Base-by-base conservation (phyloP, 1,140 invertebrate species). In the Zophobas atratus region DNA sequence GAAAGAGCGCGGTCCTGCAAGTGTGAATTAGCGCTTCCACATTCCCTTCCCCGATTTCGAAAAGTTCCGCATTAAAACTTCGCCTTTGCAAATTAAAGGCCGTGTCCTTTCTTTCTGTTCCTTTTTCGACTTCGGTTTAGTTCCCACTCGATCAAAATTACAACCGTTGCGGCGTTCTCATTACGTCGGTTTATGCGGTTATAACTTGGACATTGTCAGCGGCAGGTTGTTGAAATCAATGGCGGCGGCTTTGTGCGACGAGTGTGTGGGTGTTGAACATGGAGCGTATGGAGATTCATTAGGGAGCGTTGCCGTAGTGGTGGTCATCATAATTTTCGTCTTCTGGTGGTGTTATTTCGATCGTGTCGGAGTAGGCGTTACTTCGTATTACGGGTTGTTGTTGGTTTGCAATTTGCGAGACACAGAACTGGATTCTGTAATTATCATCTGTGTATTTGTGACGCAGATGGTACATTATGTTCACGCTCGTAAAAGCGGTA, bases 401-500 rank as follows among this genome's bases (percentile, higher is more conserved):
- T 60, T 43, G 60, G 60, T 43, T 41, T 43, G 39, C 60, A 67
- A 67, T 67, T 67, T 67, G 60, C 39, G 60, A 38, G 36, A 35
- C 35, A 20, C 36, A 32, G 38, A 43, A 55, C 38, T 43, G 32
- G 39, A 36, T 67, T 43, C 35, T n/a, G 60, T 67, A 67, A 67
- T 67, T 67, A 67, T 67, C n/a, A 43, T 67, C 60, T 39, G 36
- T n/a, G 57, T 36, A 63, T 63, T 63, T 67, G 38, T 36, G 39
- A 41, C 60, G 60, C 60, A 67, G 60, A 41, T 67, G 60, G 60
- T 67, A 43, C 60, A n/a, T 41, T 67, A 41, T 43, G 39, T 67
- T 67, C n/a, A 38, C 3, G 49, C 2, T 4, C n/a, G 4, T 51
- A 51, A 51, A 51, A 67, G 3, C 55, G 6, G 20, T 53, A 53